phyloP scores from a whole-genome alignment of 2,888 invertebrate genomes.

The Eueremaeus valkanovi region DNA sequence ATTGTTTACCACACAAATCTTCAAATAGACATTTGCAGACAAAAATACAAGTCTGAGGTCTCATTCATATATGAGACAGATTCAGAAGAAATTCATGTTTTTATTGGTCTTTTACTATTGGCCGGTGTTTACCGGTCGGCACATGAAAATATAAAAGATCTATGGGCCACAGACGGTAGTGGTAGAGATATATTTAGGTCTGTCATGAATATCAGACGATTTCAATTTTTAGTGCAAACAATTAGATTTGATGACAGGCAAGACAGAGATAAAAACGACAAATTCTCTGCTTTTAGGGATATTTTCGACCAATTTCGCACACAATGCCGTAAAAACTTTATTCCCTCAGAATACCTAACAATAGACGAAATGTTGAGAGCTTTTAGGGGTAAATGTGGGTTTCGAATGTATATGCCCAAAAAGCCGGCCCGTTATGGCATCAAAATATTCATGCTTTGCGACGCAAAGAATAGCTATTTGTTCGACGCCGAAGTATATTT shows the following conservation, averaged over 20 bases:
- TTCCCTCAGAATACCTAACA: neutral
- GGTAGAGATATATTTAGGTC: neutral
- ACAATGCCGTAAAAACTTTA: conserved; percentile 33
- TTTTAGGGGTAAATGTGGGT: neutral
- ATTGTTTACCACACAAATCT: too few species aligned
- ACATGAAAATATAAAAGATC: neutral
- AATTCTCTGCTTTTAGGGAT: conserved; percentile 41
- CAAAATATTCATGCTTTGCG: neutral
- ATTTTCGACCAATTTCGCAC: conserved; percentile 46
- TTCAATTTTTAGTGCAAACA: neutral
- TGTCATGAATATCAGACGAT: neutral
- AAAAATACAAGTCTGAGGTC: too few species aligned
- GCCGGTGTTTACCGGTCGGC: too few species aligned
- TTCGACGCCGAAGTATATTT: neutral
- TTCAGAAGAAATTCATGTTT: too few species aligned
- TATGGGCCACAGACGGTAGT: neutral
- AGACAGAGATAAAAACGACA: conserved; percentile 40
- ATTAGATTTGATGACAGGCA: conserved; percentile 47
- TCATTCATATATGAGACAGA: too few species aligned
- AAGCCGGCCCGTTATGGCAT: conserved; percentile 36
- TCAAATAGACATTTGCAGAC: too few species aligned
- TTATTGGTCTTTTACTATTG: too few species aligned
- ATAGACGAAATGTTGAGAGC: neutral
- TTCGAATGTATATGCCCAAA: conserved; percentile 1
- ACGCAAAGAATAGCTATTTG: neutral